Base-by-base conservation (phyloP, 2,888 invertebrate species). In the Tuta absoluta region DNA sequence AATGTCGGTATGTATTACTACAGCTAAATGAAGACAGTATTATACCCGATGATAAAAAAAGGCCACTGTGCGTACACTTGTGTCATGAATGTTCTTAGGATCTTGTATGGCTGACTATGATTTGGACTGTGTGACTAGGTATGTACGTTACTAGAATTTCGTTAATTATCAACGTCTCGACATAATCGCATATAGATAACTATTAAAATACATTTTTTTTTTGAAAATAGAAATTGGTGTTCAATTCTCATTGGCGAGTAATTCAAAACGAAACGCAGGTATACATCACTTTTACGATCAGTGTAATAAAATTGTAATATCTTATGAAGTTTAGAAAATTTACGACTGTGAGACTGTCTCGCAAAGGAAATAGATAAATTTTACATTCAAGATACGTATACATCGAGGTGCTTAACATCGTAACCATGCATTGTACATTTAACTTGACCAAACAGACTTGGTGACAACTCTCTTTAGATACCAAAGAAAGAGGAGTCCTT, bases 401-500 rank as follows among this genome's bases (percentile, higher is more conserved):
- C 49, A 49, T 61, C 61, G 19, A 61, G 61, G 41, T 41, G 38
- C 41, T 63, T 38, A 21, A 28, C 60, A 45, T 45, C 14, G 60
- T 33, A 61, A 61, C 17, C 60, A 45, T 59, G 63, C 63, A 63
- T 60, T 63, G n/a, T 60, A 41, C 63, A 61, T 24, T 63, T 12
- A 41, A 65, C 38, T 23, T 49, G 38, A 49, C 49, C 48, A 61
- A 48, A 61, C 33, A 61, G 21, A 56, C 24, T 24, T 24, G 49
- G 49, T 49, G 51, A 59, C 61, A 60, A 57, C 63, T 17, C 63
- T 57, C 53, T 56, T 62, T 63, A 48, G 45, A 37, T 28, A 24
- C 61, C 37, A 33, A 66, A 57, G 58, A 56, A 62, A 63, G 64
- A 63, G 53, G 33, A 21, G 51, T 51, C 58, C 56, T 64, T 48